Evolutionary conservation across 2,888 invertebrate species (phyloP).

Genomic region (Danaus chrysippus): DNA sequence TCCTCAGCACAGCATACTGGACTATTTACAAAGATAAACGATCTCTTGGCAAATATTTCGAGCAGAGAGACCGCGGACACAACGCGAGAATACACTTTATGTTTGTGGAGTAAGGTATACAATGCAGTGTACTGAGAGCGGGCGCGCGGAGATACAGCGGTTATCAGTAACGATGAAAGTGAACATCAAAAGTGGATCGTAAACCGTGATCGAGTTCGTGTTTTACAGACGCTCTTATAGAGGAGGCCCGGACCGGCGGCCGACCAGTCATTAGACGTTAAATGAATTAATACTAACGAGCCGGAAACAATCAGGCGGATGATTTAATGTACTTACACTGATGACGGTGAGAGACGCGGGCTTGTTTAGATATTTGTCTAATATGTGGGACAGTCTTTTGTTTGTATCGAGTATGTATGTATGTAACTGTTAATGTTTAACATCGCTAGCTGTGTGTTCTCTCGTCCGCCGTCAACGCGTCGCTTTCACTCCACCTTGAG

Average conservation of each 20-base stretch:
- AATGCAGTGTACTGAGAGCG: background rate
- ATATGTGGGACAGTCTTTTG: no score
- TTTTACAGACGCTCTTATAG: slow-evolving; percentile 23
- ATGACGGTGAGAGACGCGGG: no score
- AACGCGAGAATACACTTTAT: background rate
- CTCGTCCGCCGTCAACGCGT: no score
- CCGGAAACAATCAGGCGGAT: slow-evolving; percentile 7
- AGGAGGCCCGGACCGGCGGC: slow-evolving; percentile 7
- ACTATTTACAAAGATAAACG: slow-evolving; percentile 17
- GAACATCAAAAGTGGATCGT: slow-evolving; percentile 30
- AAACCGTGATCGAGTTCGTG: slow-evolving; percentile 27
- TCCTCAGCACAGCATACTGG: slow-evolving; percentile 4
- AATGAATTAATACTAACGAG: slow-evolving; percentile 23
- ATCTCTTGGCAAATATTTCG: slow-evolving; percentile 12
- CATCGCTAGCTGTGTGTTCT: no score
- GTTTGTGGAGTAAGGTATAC: background rate
- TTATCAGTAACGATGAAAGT: slow-evolving; percentile 31
- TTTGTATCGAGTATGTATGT: no score
- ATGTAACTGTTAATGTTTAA: no score
- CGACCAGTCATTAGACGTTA: slow-evolving; percentile 23
- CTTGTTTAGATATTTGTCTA: no score
- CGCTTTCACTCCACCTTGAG: no score
- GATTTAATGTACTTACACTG: background rate
- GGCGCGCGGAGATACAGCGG: slow-evolving; percentile 17
- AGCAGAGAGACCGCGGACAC: background rate